These are phyloP conservation scores for Herminia tarsipennalis DNA, from an alignment of 2,888 invertebrate species.

Conservation along the genomic window DNA sequence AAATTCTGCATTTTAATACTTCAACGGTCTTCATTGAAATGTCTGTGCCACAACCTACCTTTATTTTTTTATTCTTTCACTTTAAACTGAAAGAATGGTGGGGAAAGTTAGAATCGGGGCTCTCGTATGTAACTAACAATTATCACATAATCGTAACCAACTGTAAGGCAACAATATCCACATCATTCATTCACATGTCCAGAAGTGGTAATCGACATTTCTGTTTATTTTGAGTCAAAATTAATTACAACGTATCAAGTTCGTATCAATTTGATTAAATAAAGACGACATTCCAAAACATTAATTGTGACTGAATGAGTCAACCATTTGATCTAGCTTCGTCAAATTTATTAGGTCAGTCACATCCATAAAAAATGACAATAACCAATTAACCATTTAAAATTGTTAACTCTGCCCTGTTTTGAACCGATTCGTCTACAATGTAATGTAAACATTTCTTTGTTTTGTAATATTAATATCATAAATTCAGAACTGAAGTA, in stretches of 20 bases:
- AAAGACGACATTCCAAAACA: slow-evolving; percentile 46
- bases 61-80: no score
- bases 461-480: not conserved
- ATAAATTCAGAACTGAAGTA: no score
- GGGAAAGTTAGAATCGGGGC: not conserved
- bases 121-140: slow-evolving; percentile 9
- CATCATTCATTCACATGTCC: slow-evolving; percentile 1
- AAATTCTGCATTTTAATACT: no score
- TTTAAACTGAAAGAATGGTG: not conserved
- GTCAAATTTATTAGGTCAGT: slow-evolving; percentile 49
- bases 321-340: slow-evolving; percentile 47
- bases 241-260: slow-evolving; percentile 10
- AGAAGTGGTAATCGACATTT: not conserved
- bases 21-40: no score
- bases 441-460: not conserved
- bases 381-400: slow-evolving; percentile 51
- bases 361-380: slow-evolving; percentile 48
- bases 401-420: slow-evolving; percentile 16
- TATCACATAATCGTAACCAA: slow-evolving; percentile 14
- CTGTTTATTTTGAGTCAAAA: no score
- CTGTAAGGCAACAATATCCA: slow-evolving; percentile 7
- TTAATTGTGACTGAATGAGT: slow-evolving; percentile 57
- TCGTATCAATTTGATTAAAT: slow-evolving; percentile 38
- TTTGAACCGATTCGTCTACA: slow-evolving; percentile 5
- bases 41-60: no score